Evolutionary conservation across 2,797 vertebrate species (phyloP).

Genomic region (Pseudochromis fuscus): DNA sequence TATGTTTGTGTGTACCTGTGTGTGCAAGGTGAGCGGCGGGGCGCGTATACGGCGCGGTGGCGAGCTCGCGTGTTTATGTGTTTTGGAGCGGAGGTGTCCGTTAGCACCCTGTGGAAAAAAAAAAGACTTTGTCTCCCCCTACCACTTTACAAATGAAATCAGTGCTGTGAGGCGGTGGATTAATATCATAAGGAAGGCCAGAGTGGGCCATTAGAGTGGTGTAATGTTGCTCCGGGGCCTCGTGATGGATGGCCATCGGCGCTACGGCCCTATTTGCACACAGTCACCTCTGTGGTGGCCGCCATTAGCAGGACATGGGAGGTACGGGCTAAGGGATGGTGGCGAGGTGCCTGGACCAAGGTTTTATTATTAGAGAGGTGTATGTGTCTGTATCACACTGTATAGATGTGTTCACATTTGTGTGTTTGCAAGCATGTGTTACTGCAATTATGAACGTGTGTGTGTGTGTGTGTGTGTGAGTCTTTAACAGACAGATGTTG

Average conservation of each 20-base stretch:
- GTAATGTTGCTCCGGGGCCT: slow-evolving; percentile 95
- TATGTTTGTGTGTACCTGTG: slow-evolving; percentile 27
- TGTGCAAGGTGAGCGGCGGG: slow-evolving; percentile 31
- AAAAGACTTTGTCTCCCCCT: slow-evolving; percentile 81
- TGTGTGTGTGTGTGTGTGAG: slow-evolving; percentile 27
- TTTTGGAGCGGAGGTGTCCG: slow-evolving; percentile 38
- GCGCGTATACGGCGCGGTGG: slow-evolving; percentile 8
- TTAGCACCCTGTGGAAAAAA: slow-evolving; percentile 53
- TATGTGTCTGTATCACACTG: slow-evolving; percentile 59
- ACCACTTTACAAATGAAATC: slow-evolving; percentile 97
- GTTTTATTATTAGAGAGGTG: slow-evolving; percentile 90
- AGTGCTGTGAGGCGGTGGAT: slow-evolving; percentile 93
- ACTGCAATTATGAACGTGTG: slow-evolving; percentile 49
- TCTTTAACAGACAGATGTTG: slow-evolving; percentile 79
- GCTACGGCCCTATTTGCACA: slow-evolving; percentile 93
- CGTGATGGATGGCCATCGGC: slow-evolving; percentile 94
- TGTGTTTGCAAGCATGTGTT: slow-evolving; percentile 37
- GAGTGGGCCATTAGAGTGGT: slow-evolving; percentile 92
- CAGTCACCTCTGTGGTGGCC: slow-evolving; percentile 95
- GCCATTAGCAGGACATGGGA: slow-evolving; percentile 94
- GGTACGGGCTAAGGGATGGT: slow-evolving; percentile 87
- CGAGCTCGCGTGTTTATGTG: slow-evolving; percentile 30
- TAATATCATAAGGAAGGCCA: slow-evolving; percentile 92
- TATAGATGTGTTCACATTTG: slow-evolving; percentile 17
- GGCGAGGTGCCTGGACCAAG: slow-evolving; percentile 77